phyloP scores from a whole-genome alignment of 2,797 vertebrate species.

The Rousettus madagascariensis region DNA sequence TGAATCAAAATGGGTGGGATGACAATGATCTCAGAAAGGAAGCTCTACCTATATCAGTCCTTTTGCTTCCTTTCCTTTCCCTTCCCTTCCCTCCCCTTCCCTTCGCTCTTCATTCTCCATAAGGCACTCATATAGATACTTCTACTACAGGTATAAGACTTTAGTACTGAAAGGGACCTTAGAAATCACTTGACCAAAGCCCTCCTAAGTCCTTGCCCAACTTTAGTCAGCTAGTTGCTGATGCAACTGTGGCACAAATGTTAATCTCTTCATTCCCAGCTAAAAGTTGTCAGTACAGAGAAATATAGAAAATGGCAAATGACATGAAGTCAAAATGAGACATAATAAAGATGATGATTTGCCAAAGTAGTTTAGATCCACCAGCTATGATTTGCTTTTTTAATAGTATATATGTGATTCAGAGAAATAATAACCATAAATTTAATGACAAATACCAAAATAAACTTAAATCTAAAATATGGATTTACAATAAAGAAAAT shows the following conservation, averaged over 20 bases:
- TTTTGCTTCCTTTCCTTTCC: neutral
- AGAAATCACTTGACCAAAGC: neutral
- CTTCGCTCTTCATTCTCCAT: neutral
- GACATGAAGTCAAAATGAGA: conserved; percentile 34
- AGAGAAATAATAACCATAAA: conserved; percentile 24
- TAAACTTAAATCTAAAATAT: conserved; percentile 16
- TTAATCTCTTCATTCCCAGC: neutral
- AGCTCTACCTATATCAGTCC: neutral
- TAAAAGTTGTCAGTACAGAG: neutral
- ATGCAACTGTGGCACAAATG: neutral
- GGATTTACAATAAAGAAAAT: conserved; percentile 43
- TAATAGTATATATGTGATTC: neutral
- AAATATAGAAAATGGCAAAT: conserved; percentile 38
- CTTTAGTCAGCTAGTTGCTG: neutral
- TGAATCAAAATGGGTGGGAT: neutral
- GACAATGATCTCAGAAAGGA: neutral
- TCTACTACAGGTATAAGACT: neutral
- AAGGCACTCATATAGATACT: neutral
- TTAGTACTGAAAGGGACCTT: neutral
- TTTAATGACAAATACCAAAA: conserved; percentile 38
- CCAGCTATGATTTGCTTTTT: neutral
- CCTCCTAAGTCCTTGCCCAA: neutral
- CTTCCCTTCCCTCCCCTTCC: neutral
- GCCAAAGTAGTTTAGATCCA: conserved; percentile 18
- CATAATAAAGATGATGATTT: conserved; percentile 18